Base-by-base conservation (phyloP, 2,113 vertebrate genomes). In the Solea solea region DNA sequence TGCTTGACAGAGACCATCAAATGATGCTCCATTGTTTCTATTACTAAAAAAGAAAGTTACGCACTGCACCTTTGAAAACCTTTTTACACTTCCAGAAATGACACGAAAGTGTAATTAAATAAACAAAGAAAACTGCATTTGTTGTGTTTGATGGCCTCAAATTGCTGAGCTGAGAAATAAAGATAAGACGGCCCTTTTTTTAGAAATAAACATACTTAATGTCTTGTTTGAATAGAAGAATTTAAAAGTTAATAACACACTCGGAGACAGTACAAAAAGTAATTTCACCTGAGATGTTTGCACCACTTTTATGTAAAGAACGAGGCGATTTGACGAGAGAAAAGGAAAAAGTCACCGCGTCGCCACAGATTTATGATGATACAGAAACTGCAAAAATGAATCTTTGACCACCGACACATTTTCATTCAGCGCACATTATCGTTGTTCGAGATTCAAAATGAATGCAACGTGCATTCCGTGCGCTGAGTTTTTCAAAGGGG, bases 221-320 rank as follows among this genome's bases (percentile, higher is more conserved):
- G 34, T 4, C 34, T 1, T 2, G 34, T 34, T 34, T 34, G 34
- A 34, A 34, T 34, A 34, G 34, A 34, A 40, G 11, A 60, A 27
- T 66, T 79, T 55, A 56, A 71, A 71, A 69, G 58, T 72, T 51
- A 63, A 64, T 52, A 60, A 14, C 34, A 34, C 34, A 48, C 27
- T 55, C 53, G 12, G 60, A 42, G 42, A 39, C 48, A 25, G 53
- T 74, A 71, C 34, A 74, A 44, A 48, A 76, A 34, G 34, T 34
- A 1, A 34, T 34, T 75, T 77, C n/a, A 78, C 72, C 61, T 72
- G 10, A 70, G 76, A 63, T 39, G 56, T 41, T 70, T 27, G 2
- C 9, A 14, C n/a, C 61, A n/a, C 67, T 75, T 64, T 75, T 56
- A 64, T 69, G 41, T 46, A 48, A 7, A 58, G 70, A 54, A 34